Percentiles rank a stretch among this genome's conserved stretches.
Conservation (phyloP, 2,888 invertebrate species). For the Bruchidius siliquastri region DNA sequence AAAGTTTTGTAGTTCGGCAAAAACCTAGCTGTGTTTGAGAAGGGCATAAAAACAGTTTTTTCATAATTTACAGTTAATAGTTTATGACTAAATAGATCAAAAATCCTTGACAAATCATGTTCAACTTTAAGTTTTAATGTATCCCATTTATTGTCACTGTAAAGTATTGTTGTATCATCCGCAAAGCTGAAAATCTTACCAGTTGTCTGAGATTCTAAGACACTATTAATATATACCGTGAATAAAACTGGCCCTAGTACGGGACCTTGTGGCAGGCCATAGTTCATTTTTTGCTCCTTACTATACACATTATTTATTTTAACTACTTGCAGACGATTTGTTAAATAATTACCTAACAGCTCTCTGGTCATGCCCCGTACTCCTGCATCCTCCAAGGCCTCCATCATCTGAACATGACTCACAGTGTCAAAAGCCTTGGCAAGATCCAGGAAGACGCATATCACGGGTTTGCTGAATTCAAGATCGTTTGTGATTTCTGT, state of each 20-base stretch:
- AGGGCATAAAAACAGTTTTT: conserved; percentile 1
- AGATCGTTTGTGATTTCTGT: neutral
- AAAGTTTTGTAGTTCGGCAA: neutral
- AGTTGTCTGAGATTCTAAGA: neutral
- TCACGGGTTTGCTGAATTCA: neutral
- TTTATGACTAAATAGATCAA: conserved; percentile 1
- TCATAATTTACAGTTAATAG: conserved; percentile 3
- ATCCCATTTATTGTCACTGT: conserved; percentile 4
- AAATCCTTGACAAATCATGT: neutral
- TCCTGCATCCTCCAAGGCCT: neutral
- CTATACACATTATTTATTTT: neutral
- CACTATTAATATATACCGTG: conserved; percentile 1
- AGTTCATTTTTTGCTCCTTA: neutral
- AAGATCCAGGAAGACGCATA: conserved; percentile 6
- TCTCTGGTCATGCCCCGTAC: neutral
- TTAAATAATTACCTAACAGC: neutral
- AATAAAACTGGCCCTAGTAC: conserved; percentile 5
- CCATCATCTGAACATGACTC: conserved; percentile 1
- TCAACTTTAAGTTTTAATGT: conserved; percentile 3
- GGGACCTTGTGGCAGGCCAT: conserved; percentile 7
- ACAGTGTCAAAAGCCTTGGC: conserved; percentile 8
- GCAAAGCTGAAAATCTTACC: conserved; percentile 5
- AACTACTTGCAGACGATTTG: conserved; percentile 6
- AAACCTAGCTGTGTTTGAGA: neutral
- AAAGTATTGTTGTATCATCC: conserved; percentile 6